Conservation (phyloP, 2,888 invertebrate species). For the Dusona sp. region DNA sequence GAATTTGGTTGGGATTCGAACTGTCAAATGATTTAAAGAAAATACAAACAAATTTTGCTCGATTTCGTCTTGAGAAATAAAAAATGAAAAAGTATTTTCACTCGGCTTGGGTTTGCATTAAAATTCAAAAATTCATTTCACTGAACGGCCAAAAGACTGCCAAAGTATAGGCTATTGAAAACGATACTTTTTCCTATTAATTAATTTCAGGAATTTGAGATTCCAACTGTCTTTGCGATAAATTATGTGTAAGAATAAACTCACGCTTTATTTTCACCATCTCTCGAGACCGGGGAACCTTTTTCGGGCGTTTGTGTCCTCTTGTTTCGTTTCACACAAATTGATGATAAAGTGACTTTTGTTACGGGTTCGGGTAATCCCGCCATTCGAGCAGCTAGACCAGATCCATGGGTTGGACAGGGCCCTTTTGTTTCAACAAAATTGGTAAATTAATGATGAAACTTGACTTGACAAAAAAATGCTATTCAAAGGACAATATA, state of each 20-base stretch:
- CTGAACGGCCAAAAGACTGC: no score
- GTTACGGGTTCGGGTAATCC: conserved; percentile 70
- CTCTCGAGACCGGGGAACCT: conserved; percentile 25
- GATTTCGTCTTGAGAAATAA: neutral
- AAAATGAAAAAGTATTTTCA: neutral
- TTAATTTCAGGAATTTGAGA: neutral
- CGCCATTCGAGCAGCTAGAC: conserved; percentile 62
- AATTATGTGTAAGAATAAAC: conserved; percentile 18
- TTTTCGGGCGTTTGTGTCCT: conserved; percentile 72
- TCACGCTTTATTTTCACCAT: conserved; percentile 31
- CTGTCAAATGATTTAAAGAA: neutral
- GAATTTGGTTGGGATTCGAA: conserved; percentile 15
- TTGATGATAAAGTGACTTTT: conserved; percentile 70
- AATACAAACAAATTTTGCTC: neutral
- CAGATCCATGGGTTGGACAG: conserved; percentile 67
- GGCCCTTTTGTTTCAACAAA: conserved; percentile 58
- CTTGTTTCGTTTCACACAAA: conserved; percentile 71
- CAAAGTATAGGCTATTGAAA: neutral
- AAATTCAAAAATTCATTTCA: no score
- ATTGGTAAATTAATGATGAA: neutral
- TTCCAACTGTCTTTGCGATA: neutral
- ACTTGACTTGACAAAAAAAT: neutral
- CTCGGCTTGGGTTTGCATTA: no score
- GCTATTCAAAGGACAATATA: no score
- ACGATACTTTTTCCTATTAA: neutral